phyloP scores from a whole-genome alignment of 2,888 invertebrate species.

The Epinotia nisella region DNA sequence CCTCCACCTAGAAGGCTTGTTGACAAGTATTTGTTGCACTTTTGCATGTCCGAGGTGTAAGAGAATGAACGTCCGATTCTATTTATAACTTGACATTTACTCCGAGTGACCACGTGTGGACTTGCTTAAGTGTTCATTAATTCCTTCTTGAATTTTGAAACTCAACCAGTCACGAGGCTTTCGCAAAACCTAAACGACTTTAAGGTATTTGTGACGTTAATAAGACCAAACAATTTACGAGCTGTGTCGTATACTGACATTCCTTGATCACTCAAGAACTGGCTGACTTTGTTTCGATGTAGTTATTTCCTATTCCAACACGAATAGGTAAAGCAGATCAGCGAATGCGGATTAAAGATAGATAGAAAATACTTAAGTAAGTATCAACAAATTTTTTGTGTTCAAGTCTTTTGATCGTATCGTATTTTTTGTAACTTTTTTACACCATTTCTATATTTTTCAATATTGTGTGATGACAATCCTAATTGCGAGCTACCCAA shows the following conservation, averaged over 20 bases:
- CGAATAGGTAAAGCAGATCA: neutral
- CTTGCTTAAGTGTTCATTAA: slow-evolving; percentile 44
- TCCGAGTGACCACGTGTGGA: slow-evolving; percentile 37
- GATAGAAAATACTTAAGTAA: too few relatives aligned
- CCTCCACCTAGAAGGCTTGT: slow-evolving; percentile 72
- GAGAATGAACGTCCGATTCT: slow-evolving; percentile 36
- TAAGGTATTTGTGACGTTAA: slow-evolving; percentile 38
- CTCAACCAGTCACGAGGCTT: slow-evolving; percentile 42
- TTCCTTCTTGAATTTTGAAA: slow-evolving; percentile 44
- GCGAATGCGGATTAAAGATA: too few relatives aligned
- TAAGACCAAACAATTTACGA: slow-evolving; percentile 21
- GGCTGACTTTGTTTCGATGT: neutral
- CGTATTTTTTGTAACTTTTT: too few relatives aligned
- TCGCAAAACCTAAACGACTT: slow-evolving; percentile 39
- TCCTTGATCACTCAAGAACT: slow-evolving; percentile 11
- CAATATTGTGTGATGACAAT: too few relatives aligned
- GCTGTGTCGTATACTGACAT: slow-evolving; percentile 19
- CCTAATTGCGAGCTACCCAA: too few relatives aligned
- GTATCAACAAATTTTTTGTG: too few relatives aligned
- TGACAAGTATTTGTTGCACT: slow-evolving; percentile 65
- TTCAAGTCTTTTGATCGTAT: too few relatives aligned
- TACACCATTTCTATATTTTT: too few relatives aligned
- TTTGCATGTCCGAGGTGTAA: slow-evolving; percentile 56
- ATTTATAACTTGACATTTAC: slow-evolving; percentile 44
- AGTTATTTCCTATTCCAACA: neutral